Evolutionary conservation across 2,113 vertebrate species (phyloP).

Genomic region (Gymnocephalus cernua): DNA sequence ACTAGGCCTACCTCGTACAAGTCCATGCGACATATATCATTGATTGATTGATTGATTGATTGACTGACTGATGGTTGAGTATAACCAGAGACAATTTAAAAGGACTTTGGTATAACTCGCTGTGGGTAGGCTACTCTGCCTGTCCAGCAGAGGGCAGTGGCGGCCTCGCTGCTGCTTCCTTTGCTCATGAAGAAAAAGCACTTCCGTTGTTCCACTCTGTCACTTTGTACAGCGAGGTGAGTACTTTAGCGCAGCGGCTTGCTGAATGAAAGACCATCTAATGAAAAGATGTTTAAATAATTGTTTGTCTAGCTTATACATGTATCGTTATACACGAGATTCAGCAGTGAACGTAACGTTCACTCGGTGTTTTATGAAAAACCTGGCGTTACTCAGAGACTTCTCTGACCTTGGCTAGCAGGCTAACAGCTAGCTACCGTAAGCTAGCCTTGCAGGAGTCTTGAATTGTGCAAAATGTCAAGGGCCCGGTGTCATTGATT

Average conservation of each 20-base stretch:
- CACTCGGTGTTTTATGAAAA: background rate
- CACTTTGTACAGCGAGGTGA: conserved; percentile 65
- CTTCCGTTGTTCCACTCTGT: conserved; percentile 61
- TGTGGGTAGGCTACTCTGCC: background rate
- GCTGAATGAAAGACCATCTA: background rate
- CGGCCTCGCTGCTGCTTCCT: rapidly evolving
- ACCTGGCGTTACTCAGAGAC: background rate
- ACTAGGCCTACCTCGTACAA: too few species aligned
- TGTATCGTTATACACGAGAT: rapidly evolving
- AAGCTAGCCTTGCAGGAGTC: conserved; percentile 10
- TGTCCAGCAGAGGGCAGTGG: conserved; percentile 51
- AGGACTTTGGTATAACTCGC: too few species aligned
- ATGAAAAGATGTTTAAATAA: background rate
- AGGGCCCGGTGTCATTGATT: conserved; percentile 10
- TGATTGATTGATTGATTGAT: too few species aligned
- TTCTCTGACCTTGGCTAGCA: conserved; percentile 78
- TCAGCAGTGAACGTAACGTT: rapidly evolving
- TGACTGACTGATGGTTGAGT: background rate
- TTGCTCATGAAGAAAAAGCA: background rate
- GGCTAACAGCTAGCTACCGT: conserved; percentile 55
- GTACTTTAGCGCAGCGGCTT: background rate
- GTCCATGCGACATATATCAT: too few species aligned
- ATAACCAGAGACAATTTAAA: too few species aligned
- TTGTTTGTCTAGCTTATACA: rapidly evolving
- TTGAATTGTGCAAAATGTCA: conserved; percentile 28